These are phyloP conservation scores for Achatina immaculata DNA, from an alignment of 1,140 invertebrate genomes.

Conservation along the genomic window DNA sequence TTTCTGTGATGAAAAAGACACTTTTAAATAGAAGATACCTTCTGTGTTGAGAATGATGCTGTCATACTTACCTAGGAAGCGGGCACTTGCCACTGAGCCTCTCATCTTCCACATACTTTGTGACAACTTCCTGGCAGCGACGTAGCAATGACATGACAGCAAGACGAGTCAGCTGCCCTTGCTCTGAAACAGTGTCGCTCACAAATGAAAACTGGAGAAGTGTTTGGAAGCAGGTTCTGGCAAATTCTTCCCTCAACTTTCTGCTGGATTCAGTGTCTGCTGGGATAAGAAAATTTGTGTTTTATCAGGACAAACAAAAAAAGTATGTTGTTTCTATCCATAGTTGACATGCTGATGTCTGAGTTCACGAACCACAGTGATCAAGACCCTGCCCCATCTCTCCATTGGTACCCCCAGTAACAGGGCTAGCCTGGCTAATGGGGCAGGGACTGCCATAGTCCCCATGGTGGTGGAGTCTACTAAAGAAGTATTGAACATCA, in stretches of 20 bases:
- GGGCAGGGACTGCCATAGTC: too few species aligned
- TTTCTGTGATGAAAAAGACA: too few species aligned
- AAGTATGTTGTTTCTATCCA: not conserved
- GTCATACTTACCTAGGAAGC: slow-evolving; percentile 80
- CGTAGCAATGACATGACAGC: slow-evolving; percentile 89
- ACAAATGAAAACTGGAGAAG: slow-evolving; percentile 90
- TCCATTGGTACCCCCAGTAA: too few species aligned
- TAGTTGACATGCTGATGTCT: too few species aligned
- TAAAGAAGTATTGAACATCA: too few species aligned
- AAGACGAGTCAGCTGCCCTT: slow-evolving; percentile 81
- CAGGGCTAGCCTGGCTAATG: too few species aligned
- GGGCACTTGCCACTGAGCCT: slow-evolving; percentile 90
- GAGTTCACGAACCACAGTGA: too few species aligned
- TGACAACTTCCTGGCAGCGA: slow-evolving; percentile 92
- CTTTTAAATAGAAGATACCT: too few species aligned
- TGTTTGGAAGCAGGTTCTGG: slow-evolving; percentile 95
- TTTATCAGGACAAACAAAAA: not conserved
- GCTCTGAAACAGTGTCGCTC: slow-evolving; percentile 71
- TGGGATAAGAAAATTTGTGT: slow-evolving; percentile 19
- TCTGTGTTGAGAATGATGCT: not conserved
- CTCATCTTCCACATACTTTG: slow-evolving; percentile 89
- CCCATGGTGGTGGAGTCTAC: too few species aligned
- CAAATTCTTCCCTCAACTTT: slow-evolving; percentile 92
- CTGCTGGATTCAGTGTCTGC: slow-evolving; percentile 86
- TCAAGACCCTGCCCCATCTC: too few species aligned